A percentile compares a stretch with the other conserved stretches of the same genome.
phyloP scores from a whole-genome alignment of 2,113 vertebrate species.

The Apus apus region DNA sequence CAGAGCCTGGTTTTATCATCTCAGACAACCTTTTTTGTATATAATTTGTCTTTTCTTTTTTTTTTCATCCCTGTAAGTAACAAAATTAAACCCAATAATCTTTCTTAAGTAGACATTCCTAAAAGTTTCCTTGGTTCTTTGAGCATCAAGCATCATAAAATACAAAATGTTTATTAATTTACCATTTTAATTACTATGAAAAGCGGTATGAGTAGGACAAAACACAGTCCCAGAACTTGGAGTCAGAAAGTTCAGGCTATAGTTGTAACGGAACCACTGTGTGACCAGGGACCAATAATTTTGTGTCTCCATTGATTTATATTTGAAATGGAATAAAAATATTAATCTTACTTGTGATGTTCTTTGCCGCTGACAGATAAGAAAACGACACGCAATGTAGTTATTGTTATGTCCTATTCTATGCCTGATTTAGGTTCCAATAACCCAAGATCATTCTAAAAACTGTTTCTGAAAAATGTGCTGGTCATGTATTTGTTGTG shows the following conservation, averaged over 20 bases:
- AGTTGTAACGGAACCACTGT: not conserved
- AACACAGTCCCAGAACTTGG: not conserved
- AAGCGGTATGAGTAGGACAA: not conserved
- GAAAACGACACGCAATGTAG: not conserved
- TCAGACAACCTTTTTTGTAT: not conserved
- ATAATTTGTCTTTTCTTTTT: no score
- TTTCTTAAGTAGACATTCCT: not conserved
- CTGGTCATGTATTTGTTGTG: not conserved
- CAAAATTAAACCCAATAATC: not conserved
- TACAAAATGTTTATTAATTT: not conserved
- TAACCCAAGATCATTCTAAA: not conserved
- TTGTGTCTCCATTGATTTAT: rapidly evolving
- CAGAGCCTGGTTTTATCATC: not conserved
- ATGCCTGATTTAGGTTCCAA: not conserved
- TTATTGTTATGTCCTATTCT: not conserved
- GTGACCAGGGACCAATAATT: not conserved
- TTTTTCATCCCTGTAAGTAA: not conserved
- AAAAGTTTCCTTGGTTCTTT: not conserved
- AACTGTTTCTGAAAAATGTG: not conserved
- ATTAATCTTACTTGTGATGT: not conserved
- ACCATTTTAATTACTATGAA: not conserved
- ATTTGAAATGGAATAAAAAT: not conserved
- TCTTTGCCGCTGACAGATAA: not conserved
- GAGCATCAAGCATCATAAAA: not conserved
- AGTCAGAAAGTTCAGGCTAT: not conserved